Conservation (phyloP, 1,140 invertebrate genomes). For the Scaptomyza pallida region DNA sequence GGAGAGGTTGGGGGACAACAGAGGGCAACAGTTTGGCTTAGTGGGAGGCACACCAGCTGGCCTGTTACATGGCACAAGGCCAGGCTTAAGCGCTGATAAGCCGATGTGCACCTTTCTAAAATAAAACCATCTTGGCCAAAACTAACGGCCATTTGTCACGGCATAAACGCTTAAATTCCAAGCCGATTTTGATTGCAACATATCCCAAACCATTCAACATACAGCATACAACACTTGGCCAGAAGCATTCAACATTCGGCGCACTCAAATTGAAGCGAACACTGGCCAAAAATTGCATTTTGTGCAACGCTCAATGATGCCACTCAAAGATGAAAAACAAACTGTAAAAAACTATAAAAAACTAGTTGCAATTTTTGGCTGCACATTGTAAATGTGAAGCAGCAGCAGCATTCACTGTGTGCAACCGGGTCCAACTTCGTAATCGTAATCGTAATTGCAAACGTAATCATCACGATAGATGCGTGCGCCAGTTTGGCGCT, state of each 20-base stretch:
- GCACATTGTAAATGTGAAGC: conserved; percentile 10
- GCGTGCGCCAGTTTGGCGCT: conserved; percentile 61
- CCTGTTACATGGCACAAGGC: conserved; percentile 21
- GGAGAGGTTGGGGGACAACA: neutral
- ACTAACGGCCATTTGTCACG: conserved; percentile 74
- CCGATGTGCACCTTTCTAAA: conserved; percentile 64
- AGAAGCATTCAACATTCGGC: conserved; percentile 5
- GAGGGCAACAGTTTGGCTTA: neutral
- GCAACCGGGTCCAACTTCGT: conserved; percentile 2
- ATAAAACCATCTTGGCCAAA: conserved; percentile 30
- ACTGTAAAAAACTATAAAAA: conserved; percentile 22
- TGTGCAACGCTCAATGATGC: conserved; percentile 41
- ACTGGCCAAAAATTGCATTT: conserved; percentile 38
- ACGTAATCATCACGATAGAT: conserved; percentile 29
- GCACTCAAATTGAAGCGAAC: conserved; percentile 29
- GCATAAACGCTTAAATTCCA: conserved; percentile 26
- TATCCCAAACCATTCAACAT: conserved; percentile 16
- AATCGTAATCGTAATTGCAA: neutral
- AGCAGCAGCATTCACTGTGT: conserved; percentile 38
- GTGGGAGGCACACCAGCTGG: conserved; percentile 4
- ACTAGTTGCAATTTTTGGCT: conserved; percentile 48
- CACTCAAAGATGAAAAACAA: conserved; percentile 13
- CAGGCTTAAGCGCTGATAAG: conserved; percentile 24
- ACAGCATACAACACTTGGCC: neutral
- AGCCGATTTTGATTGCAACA: conserved; percentile 52